Evolutionary conservation across 2,113 vertebrate species (phyloP).

Genomic region (Macaca mulatta): DNA sequence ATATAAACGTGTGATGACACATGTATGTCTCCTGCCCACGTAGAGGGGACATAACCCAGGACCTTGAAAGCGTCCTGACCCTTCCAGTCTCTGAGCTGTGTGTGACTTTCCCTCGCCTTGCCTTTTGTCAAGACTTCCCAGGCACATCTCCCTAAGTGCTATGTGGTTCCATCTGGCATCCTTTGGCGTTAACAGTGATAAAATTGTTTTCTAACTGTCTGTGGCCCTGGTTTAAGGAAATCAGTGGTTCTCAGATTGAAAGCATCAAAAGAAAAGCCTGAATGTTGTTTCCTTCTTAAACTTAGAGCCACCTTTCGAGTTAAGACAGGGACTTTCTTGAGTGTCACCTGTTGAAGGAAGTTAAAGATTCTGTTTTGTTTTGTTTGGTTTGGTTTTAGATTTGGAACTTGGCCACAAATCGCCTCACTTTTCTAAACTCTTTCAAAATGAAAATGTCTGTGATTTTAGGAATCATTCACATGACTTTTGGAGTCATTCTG

Average conservation of each 20-base stretch:
- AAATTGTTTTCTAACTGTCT: not conserved
- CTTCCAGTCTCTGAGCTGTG: not conserved
- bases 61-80: not conserved
- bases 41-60: not conserved
- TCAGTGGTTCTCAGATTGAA: too few relatives aligned
- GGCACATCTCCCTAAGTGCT: accelerated
- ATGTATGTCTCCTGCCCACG: not conserved
- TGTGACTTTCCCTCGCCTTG: not conserved
- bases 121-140: not conserved
- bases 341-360: not conserved
- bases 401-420: constrained; percentile 96
- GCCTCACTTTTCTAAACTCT: constrained; percentile 97
- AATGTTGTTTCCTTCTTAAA: not conserved
- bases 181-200: not conserved
- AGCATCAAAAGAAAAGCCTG: not conserved
- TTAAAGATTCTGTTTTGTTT: not conserved
- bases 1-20: not conserved
- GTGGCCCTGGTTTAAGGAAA: not conserved
- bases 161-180: not conserved
- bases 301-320: accelerated
- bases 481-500: constrained; percentile 94
- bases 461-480: constrained; percentile 94
- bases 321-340: not conserved
- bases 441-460: constrained; percentile 99
- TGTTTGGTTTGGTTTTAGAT: constrained; percentile 83